Percentiles rank a stretch among this genome's conserved stretches.
phyloP scores from a whole-genome alignment of 1,140 invertebrate genomes.

The Drosophila saltans region DNA sequence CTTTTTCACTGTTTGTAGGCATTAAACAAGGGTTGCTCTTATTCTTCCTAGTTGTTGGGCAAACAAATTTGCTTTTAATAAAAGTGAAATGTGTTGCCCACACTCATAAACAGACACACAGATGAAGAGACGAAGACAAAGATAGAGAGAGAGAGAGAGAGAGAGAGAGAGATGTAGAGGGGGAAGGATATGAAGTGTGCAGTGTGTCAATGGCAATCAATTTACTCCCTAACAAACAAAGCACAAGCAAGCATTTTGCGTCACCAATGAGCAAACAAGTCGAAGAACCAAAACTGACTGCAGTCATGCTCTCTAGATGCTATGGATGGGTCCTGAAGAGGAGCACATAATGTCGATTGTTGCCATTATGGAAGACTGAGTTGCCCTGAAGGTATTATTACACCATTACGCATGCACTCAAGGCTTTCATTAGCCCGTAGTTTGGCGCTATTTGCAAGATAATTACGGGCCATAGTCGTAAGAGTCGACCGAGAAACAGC shows the following conservation, averaged over 20 bases:
- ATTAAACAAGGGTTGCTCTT: constrained; percentile 29
- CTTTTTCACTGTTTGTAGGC: constrained; percentile 7
- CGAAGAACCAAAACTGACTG: constrained; percentile 22
- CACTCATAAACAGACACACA: constrained; percentile 14
- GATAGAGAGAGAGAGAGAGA: neutral
- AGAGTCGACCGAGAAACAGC: constrained; percentile 29
- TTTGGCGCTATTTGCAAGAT: constrained; percentile 77
- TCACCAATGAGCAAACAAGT: constrained; percentile 61
- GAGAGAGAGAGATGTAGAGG: neutral
- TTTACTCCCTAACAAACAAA: constrained; percentile 37
- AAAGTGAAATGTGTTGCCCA: constrained; percentile 44
- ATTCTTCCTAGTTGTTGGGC: constrained; percentile 4
- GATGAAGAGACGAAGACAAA: neutral
- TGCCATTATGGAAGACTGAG: constrained; percentile 37
- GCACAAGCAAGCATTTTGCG: constrained; percentile 47
- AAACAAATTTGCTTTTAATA: constrained; percentile 50
- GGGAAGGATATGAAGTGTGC: neutral
- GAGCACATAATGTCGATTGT: constrained; percentile 38
- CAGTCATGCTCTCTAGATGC: constrained; percentile 13
- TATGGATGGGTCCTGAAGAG: constrained; percentile 42
- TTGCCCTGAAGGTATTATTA: constrained; percentile 74
- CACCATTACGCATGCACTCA: constrained; percentile 79
- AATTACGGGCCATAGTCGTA: constrained; percentile 52
- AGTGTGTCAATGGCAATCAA: constrained; percentile 48
- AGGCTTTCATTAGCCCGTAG: constrained; percentile 75